Evolutionary conservation across 1,140 invertebrate species (phyloP).

Genomic region (Dinoponera quadriceps): DNA sequence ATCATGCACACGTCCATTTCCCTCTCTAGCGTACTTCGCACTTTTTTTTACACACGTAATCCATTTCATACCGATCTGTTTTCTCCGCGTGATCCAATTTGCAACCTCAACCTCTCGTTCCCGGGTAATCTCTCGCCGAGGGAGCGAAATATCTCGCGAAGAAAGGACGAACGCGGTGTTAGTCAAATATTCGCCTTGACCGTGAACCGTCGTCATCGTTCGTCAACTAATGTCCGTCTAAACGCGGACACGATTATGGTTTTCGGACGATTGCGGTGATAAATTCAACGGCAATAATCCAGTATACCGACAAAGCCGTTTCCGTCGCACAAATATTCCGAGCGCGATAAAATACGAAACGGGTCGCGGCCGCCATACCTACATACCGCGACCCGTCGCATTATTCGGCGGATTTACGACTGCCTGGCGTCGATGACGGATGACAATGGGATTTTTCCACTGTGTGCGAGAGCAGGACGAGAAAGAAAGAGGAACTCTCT

Average conservation of each 20-base stretch:
- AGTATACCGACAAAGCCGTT: conserved; percentile 29
- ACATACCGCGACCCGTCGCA: conserved; percentile 16
- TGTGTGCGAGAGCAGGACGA: not conserved
- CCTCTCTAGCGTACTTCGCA: not conserved
- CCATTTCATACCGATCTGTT: not conserved
- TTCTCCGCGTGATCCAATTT: not conserved
- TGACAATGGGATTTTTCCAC: conserved; percentile 53
- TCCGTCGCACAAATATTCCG: conserved; percentile 28
- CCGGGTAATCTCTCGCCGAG: not conserved
- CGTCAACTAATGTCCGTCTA: conserved; percentile 31
- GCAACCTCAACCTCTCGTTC: not conserved
- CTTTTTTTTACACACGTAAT: not conserved
- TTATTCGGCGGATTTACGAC: conserved; percentile 49
- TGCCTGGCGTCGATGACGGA: conserved; percentile 34
- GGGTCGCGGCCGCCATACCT: conserved; percentile 1
- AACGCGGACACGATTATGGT: conserved; percentile 31
- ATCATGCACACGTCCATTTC: not conserved
- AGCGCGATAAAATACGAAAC: conserved; percentile 48
- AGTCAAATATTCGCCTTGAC: conserved; percentile 12
- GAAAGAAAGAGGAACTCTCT: not conserved
- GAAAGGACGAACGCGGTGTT: not conserved
- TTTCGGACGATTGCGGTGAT: conserved; percentile 28
- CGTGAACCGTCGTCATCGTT: conserved; percentile 11
- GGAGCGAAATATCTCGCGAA: not conserved
- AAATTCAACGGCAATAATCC: conserved; percentile 59